Evolutionary conservation across 2,888 invertebrate species (phyloP).

Genomic region (Alloscopus bannaensis): DNA sequence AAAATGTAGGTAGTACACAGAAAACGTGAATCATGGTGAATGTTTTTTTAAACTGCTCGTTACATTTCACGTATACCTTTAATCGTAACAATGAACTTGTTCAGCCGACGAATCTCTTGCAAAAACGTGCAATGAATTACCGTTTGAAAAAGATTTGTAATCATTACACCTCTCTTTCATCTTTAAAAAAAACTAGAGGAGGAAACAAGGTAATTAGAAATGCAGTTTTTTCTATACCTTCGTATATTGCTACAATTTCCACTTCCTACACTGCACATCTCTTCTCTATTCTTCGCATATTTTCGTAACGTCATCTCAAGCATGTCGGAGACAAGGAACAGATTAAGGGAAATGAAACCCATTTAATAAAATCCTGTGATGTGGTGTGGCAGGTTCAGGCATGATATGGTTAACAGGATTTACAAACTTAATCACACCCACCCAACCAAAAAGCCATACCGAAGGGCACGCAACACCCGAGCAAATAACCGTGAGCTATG

Average conservation of each 20-base stretch:
- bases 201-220: not conserved
- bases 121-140: not conserved
- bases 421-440: no score
- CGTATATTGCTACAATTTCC: not conserved
- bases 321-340: no score
- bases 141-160: not conserved
- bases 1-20: not conserved
- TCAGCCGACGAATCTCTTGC: not conserved
- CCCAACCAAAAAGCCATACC: no score
- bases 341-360: no score
- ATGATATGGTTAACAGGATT: no score
- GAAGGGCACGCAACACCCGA: no score
- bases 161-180: not conserved
- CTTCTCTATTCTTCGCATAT: not conserved
- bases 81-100: constrained; percentile 17
- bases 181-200: not conserved
- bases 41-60: not conserved
- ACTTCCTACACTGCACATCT: not conserved
- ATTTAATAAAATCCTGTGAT: no score
- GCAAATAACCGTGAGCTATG: no score
- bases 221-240: not conserved
- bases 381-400: no score
- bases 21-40: not conserved
- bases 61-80: not conserved
- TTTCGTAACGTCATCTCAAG: not conserved